These are phyloP conservation scores for Oncorhynchus masou DNA, from an alignment of 2,113 vertebrate species.

Conservation along the genomic window DNA sequence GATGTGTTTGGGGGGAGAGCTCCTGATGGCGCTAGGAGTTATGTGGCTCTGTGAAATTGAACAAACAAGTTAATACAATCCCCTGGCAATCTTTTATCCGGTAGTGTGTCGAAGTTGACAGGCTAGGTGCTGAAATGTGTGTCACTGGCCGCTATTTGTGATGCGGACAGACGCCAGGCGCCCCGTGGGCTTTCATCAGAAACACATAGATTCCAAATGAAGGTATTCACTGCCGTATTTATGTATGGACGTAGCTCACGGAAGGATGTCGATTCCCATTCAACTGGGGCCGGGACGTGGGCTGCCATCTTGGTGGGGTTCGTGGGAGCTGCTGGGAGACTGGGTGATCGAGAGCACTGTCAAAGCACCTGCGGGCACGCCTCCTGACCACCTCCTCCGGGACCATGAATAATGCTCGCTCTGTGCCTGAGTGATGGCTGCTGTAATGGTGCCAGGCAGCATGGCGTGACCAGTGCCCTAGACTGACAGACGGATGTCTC, in stretches of 20 bases:
- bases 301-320: conserved; percentile 3
- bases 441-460: conserved; percentile 66
- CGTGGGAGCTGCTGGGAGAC: conserved; percentile 34
- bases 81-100: conserved; percentile 50
- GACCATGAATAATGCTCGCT: conserved; percentile 66
- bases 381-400: conserved; percentile 53
- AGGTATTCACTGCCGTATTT: conserved; percentile 16
- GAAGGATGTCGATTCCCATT: background rate
- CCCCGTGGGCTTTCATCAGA: conserved; percentile 37
- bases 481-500: conserved; percentile 28
- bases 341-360: conserved; percentile 64
- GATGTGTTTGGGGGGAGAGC: background rate
- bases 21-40: conserved; percentile 49
- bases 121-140: conserved; percentile 52
- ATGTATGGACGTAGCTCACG: conserved; percentile 22
- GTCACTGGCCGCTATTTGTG: conserved; percentile 50
- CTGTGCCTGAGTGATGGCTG: conserved; percentile 63
- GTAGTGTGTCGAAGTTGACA: conserved; percentile 51
- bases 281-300: background rate
- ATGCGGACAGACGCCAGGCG: conserved; percentile 7
- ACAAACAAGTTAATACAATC: conserved; percentile 69
- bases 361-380: conserved; percentile 60
- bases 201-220: conserved; percentile 23
- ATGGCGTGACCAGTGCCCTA: conserved; percentile 57
- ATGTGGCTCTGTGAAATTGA: conserved; percentile 64